phyloP scores from a whole-genome alignment of 2,888 invertebrate species.

The Allacma fusca region DNA sequence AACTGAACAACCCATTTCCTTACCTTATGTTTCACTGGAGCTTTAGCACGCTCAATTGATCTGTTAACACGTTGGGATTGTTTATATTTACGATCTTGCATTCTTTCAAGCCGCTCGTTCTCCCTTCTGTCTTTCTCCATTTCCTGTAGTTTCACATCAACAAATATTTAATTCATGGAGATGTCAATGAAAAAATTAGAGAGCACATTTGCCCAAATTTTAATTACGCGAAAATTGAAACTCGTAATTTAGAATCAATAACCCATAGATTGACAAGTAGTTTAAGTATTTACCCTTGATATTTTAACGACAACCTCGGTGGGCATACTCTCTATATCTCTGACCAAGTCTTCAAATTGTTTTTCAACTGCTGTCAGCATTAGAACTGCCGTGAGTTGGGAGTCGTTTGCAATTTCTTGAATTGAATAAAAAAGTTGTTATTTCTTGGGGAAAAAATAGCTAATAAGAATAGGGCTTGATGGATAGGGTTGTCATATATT shows the following conservation, averaged over 20 bases:
- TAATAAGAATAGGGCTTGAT: too few relatives aligned
- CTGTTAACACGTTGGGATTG: slow-evolving; percentile 51
- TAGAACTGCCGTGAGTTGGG: slow-evolving; percentile 57
- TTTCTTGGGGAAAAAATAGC: too few relatives aligned
- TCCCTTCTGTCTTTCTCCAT: slow-evolving; percentile 60
- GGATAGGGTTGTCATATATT: too few relatives aligned
- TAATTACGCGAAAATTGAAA: too few relatives aligned
- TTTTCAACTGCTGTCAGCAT: slow-evolving; percentile 60
- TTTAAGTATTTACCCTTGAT: slow-evolving; percentile 52
- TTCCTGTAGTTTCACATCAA: too few relatives aligned
- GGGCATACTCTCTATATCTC: slow-evolving; percentile 60
- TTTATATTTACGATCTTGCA: slow-evolving; percentile 49
- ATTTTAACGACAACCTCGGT: slow-evolving; percentile 58
- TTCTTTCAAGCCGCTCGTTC: slow-evolving; percentile 54
- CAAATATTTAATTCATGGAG: too few relatives aligned
- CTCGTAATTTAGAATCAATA: too few relatives aligned
- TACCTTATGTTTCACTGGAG: slow-evolving; percentile 57
- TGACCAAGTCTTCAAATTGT: slow-evolving; percentile 60
- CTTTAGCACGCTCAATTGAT: slow-evolving; percentile 54
- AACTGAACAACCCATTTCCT: neutral
- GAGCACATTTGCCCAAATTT: too few relatives aligned
- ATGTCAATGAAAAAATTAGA: neutral
- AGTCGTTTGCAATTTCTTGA: slow-evolving; percentile 45
- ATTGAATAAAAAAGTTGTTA: neutral
- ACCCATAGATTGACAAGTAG: too few relatives aligned